phyloP scores from a whole-genome alignment of 2,888 invertebrate species.

The Morpho achilles region DNA sequence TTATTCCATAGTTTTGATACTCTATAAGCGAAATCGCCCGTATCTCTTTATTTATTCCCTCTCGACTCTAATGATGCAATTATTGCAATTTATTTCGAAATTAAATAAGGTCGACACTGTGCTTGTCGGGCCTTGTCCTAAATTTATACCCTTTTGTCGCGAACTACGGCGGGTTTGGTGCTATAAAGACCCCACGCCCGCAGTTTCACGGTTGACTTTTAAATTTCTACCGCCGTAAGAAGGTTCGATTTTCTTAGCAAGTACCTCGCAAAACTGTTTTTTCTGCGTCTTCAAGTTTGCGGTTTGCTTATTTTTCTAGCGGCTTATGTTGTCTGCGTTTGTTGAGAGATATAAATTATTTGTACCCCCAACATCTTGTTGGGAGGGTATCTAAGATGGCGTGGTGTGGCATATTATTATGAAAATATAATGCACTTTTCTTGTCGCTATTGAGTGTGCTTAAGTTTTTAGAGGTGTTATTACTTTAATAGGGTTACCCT shows the following conservation, averaged over 20 bases:
- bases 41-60: conserved; percentile 62
- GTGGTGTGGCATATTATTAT: conserved; percentile 78
- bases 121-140: conserved; percentile 38
- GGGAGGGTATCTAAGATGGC: conserved; percentile 58
- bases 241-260: conserved; percentile 47
- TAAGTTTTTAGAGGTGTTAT: conserved; percentile 25
- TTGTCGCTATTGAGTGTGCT: conserved; percentile 63
- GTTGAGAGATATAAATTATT: conserved; percentile 72
- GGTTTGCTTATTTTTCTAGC: conserved; percentile 75
- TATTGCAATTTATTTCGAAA: conserved; percentile 77
- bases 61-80: conserved; percentile 65
- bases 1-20: too few relatives aligned
- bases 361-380: conserved; percentile 70
- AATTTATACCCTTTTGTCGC: conserved; percentile 61
- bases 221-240: conserved; percentile 43
- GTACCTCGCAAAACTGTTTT: conserved; percentile 33
- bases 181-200: conserved; percentile 44
- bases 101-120: conserved; percentile 68
- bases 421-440: conserved; percentile 72
- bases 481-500: conserved; percentile 17
- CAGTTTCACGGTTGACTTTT: conserved; percentile 50
- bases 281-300: conserved; percentile 59
- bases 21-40: conserved; percentile 24
- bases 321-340: conserved; percentile 71
- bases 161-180: conserved; percentile 34